Percentiles rank a stretch among this genome's conserved stretches.
Evolutionary conservation across 2,888 invertebrate species (phyloP).

Genomic region (Monochamus alternatus): DNA sequence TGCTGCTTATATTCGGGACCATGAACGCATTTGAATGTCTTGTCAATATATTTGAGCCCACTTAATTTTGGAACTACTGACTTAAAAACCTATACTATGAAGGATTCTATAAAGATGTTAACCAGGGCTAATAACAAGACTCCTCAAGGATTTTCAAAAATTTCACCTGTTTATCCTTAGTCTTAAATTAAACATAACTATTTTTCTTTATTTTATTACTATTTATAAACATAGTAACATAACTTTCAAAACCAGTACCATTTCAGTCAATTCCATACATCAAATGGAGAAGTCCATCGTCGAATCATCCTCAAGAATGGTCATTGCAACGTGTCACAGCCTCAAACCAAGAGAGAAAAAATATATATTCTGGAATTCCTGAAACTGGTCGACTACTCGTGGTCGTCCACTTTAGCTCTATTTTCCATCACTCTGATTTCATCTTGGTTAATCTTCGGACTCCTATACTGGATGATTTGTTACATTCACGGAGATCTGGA

Average conservation of each 20-base stretch:
- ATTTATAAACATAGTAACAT: too few relatives aligned
- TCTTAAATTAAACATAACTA: too few relatives aligned
- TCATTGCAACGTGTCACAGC: conserved; percentile 54
- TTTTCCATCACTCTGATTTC: conserved; percentile 90
- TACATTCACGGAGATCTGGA: conserved; percentile 89
- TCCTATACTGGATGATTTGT: conserved; percentile 91
- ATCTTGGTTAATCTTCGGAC: conserved; percentile 89
- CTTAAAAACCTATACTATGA: too few relatives aligned
- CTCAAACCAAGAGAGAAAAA: conserved; percentile 72
- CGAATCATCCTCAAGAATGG: conserved; percentile 58
- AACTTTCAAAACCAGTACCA: background rate
- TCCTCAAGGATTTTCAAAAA: too few relatives aligned
- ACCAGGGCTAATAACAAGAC: too few relatives aligned
- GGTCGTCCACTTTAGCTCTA: conserved; percentile 73
- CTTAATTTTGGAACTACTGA: too few relatives aligned
- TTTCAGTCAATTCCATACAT: conserved; percentile 24
- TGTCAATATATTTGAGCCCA: too few relatives aligned
- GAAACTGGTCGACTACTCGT: conserved; percentile 56
- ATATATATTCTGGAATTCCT: conserved; percentile 63
- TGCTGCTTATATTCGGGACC: too few relatives aligned
- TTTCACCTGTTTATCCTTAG: too few relatives aligned
- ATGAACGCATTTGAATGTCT: too few relatives aligned
- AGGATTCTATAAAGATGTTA: too few relatives aligned
- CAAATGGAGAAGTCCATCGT: conserved; percentile 21
- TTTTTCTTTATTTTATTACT: too few relatives aligned